Evolutionary conservation across 1,140 invertebrate species (phyloP).

Genomic region (Medauroidea extradentata): DNA sequence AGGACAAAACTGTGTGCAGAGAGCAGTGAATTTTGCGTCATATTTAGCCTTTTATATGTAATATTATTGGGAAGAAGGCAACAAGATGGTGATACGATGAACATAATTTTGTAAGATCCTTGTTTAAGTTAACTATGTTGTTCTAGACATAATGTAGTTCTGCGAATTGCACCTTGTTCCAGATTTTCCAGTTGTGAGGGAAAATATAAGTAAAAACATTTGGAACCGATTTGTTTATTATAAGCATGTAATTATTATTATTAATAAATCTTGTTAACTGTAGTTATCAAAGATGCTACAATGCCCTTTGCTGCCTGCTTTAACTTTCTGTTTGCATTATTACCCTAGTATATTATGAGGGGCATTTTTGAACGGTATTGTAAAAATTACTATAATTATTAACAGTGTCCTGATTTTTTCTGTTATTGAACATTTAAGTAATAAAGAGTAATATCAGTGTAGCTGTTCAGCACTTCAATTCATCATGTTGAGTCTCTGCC

Average conservation of each 20-base stretch:
- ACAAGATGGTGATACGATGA: not conserved
- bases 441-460: too few species aligned
- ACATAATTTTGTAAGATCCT: not conserved
- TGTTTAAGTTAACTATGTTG: not conserved
- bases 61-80: not conserved
- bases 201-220: not conserved
- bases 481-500: not conserved
- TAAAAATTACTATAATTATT: too few species aligned
- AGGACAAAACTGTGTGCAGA: constrained; percentile 4
- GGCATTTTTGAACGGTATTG: too few species aligned
- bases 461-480: too few species aligned
- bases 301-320: too few species aligned
- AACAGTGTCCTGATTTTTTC: too few species aligned
- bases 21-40: constrained; percentile 1
- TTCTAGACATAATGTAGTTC: not conserved
- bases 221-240: constrained; percentile 3
- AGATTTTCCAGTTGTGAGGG: constrained; percentile 7
- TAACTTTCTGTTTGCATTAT: too few species aligned
- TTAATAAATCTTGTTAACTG: constrained; percentile 5
- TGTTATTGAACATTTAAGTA: too few species aligned
- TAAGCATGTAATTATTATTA: constrained; percentile 1
- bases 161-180: constrained; percentile 9
- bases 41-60: constrained; percentile 10
- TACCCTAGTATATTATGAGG: too few species aligned
- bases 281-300: constrained; percentile 4